Base-by-base conservation (phyloP, 2,113 vertebrate species). In the Porphyrio hochstetteri region DNA sequence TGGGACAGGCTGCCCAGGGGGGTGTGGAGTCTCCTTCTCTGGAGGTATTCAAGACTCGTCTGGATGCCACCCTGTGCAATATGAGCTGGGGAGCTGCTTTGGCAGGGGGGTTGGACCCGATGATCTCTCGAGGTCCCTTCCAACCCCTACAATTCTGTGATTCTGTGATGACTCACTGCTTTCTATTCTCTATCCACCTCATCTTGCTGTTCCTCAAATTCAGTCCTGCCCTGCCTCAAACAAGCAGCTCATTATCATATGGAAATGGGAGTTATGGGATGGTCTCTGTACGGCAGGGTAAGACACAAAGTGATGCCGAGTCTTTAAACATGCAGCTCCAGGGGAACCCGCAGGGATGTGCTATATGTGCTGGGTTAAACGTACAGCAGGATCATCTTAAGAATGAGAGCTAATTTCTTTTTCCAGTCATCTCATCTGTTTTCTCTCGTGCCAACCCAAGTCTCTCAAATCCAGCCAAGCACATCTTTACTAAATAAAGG, bases 391-490 rank as follows among this genome's bases (percentile, higher is more conserved):
- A 80, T 50, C 48, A 29, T n/a, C 57, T 59, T n/a, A 28, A 76
- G 53, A 68, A 50, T 21, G 33, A 95, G n/a, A 86, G 9, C 38
- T 50, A 36, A 65, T 46, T 81, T 64, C 56, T 50, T 86, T 78
- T 82, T 52, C 31, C 69, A 78, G 12, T 50, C 28, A 28, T 18
- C 24, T 67, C 74, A 20, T 57, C 52, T 77, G 31, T 71, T 95
- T 79, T 83, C 60, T 64, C 57, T 72, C 0, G 0, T 57, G 68
- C 33, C 75, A 36, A 59, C 55, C 31, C 10, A 93, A 87, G 63
- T 33, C 64, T 93, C 72, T 78, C 64, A 88, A 69, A 96, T 29
- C 56, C 48, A 86, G 86, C 29, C 82, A 89, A 65, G 52, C 11
- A 4, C 19, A n/a, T 40, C 44, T 81, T 94, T 23, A 63, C 81